phyloP scores from a whole-genome alignment of 2,888 invertebrate species.

The Galerucella pusilla region DNA sequence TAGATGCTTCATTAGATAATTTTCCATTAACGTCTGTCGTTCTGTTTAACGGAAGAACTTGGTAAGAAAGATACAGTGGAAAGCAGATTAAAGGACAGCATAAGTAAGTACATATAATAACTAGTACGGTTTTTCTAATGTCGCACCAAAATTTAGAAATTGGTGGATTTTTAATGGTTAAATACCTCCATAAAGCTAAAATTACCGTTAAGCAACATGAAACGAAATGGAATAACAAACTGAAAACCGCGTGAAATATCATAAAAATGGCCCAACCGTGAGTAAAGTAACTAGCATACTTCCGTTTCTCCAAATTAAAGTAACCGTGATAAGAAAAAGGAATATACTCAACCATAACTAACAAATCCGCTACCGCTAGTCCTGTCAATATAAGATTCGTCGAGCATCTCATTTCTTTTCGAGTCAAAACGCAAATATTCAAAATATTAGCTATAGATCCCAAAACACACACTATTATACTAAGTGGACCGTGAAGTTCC shows the following conservation, averaged over 20 bases:
- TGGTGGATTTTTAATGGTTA: slow-evolving; percentile 86
- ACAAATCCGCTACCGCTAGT: slow-evolving; percentile 90
- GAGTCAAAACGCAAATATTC: slow-evolving; percentile 89
- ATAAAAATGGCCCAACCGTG: slow-evolving; percentile 87
- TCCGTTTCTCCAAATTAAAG: slow-evolving; percentile 71
- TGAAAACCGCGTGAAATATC: slow-evolving; percentile 90
- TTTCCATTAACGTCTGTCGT: slow-evolving; percentile 69
- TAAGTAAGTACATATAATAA: slow-evolving; percentile 82
- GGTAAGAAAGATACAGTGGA: slow-evolving; percentile 84
- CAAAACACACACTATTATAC: slow-evolving; percentile 87
- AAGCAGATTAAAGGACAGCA: slow-evolving; percentile 86
- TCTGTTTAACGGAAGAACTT: slow-evolving; percentile 70
- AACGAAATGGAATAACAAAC: slow-evolving; percentile 89
- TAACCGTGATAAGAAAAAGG: slow-evolving; percentile 88
- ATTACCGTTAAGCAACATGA: slow-evolving; percentile 94
- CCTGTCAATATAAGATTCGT: slow-evolving; percentile 93
- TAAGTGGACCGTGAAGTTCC: slow-evolving; percentile 85
- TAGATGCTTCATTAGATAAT: slow-evolving; percentile 37
- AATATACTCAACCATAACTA: slow-evolving; percentile 95
- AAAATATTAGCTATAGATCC: slow-evolving; percentile 91
- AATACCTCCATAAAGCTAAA: slow-evolving; percentile 92
- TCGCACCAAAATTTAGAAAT: slow-evolving; percentile 85
- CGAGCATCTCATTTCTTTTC: slow-evolving; percentile 90
- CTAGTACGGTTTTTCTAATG: slow-evolving; percentile 78
- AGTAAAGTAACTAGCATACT: slow-evolving; percentile 68